A percentile compares a stretch with the other conserved stretches of the same genome.
Evolutionary conservation across 2,888 invertebrate genomes (phyloP).

Genomic region (Trichogramma evanescens): DNA sequence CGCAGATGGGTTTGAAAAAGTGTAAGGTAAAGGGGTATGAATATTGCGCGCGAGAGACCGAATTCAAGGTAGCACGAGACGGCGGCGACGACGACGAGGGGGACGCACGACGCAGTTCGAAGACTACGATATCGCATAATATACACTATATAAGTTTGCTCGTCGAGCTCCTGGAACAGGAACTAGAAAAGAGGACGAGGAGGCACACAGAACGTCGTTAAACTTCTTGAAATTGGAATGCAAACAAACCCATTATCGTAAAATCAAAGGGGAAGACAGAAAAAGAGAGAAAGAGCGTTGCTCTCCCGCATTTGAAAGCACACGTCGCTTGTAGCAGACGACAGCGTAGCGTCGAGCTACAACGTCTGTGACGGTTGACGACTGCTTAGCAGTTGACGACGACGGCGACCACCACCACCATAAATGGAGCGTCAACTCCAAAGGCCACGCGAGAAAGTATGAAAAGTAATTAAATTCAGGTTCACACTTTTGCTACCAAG

Average conservation of each 20-base stretch:
- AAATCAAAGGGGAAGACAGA: constrained; percentile 40
- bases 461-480: constrained; percentile 42
- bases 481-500: constrained; percentile 22
- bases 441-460: constrained; percentile 36
- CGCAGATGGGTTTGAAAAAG: constrained; percentile 2
- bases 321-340: constrained; percentile 21
- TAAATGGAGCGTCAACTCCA: constrained; percentile 36
- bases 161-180: background rate
- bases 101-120: background rate
- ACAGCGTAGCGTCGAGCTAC: too few relatives aligned
- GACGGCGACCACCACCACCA: constrained; percentile 25
- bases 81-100: constrained; percentile 7
- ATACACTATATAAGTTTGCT: constrained; percentile 1
- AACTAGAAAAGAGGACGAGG: constrained; percentile 16
- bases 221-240: constrained; percentile 40
- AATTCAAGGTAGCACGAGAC: background rate
- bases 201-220: constrained; percentile 28
- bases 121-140: background rate
- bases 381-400: constrained; percentile 9
- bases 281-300: constrained; percentile 34
- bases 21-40: background rate
- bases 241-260: constrained; percentile 43
- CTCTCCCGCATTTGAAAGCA: constrained; percentile 35
- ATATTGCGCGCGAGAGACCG: background rate
- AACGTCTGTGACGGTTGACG: constrained; percentile 4